Evolutionary conservation across 1,140 invertebrate genomes (phyloP).

Genomic region (Hyphantria cunea): DNA sequence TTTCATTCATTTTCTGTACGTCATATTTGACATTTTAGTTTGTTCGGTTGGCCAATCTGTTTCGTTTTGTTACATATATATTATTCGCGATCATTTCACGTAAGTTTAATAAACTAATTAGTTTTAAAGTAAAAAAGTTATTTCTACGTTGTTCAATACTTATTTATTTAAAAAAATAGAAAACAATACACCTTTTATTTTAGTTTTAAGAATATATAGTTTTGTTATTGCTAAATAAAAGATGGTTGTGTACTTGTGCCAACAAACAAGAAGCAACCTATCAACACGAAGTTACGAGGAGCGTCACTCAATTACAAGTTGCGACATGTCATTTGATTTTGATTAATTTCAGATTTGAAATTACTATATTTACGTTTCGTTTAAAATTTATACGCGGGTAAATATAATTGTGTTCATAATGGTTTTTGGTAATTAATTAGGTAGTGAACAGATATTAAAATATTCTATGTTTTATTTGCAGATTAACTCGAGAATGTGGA

Average conservation of each 20-base stretch:
- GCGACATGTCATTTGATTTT: slow-evolving; percentile 28
- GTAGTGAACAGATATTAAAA: not conserved
- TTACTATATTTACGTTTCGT: slow-evolving; percentile 14
- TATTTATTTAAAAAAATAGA: not conserved
- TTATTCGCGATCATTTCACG: too few species aligned
- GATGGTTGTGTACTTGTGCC: not conserved
- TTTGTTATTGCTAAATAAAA: not conserved
- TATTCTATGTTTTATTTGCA: slow-evolving; percentile 33
- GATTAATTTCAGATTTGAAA: slow-evolving; percentile 12
- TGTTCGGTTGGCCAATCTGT: not conserved
- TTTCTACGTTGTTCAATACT: too few species aligned
- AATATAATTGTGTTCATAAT: slow-evolving; percentile 1
- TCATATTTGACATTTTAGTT: not conserved
- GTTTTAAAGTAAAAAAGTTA: too few species aligned
- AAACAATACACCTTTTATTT: not conserved
- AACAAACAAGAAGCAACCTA: not conserved
- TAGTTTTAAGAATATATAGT: not conserved
- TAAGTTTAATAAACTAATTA: too few species aligned
- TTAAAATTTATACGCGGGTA: slow-evolving; percentile 26
- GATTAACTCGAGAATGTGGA: slow-evolving; percentile 43
- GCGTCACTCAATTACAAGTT: not conserved
- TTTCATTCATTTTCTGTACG: not conserved
- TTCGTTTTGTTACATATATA: not conserved
- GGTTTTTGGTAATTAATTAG: not conserved
- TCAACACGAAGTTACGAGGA: not conserved